phyloP scores from a whole-genome alignment of 2,888 invertebrate species.

The Dasypogon diadema region DNA sequence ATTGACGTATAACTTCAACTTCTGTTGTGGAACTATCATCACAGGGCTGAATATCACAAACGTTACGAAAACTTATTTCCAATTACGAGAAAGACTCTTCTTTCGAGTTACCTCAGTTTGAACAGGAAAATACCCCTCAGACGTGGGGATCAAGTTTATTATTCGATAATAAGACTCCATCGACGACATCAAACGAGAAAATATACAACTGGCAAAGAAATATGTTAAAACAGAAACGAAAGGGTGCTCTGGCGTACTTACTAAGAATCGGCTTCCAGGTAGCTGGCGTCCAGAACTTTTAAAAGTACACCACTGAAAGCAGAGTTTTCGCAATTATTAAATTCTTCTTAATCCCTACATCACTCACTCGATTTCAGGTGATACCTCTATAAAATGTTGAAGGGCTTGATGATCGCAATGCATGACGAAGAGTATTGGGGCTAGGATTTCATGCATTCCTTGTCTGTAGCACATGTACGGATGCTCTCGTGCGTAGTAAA shows the following conservation, averaged over 20 bases:
- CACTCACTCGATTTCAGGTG: slow-evolving; percentile 64
- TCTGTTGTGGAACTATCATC: slow-evolving; percentile 61
- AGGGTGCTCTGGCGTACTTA: too few relatives aligned
- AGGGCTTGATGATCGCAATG: slow-evolving; percentile 80
- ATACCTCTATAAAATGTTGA: slow-evolving; percentile 73
- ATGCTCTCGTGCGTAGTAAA: slow-evolving; percentile 76
- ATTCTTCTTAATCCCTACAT: slow-evolving; percentile 38
- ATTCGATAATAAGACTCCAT: slow-evolving; percentile 76
- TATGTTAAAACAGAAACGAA: neutral
- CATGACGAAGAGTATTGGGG: slow-evolving; percentile 82
- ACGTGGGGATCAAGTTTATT: slow-evolving; percentile 71
- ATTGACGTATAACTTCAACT: slow-evolving; percentile 74
- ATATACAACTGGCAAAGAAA: slow-evolving; percentile 70
- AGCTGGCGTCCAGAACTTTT: slow-evolving; percentile 76
- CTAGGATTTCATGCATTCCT: slow-evolving; percentile 90
- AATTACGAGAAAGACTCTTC: too few relatives aligned
- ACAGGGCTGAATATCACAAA: neutral
- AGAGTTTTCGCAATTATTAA: neutral
- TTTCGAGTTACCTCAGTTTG: slow-evolving; percentile 57
- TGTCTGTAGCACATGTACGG: slow-evolving; percentile 81
- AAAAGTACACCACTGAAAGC: slow-evolving; percentile 74
- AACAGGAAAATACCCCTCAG: slow-evolving; percentile 70
- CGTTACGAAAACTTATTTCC: neutral
- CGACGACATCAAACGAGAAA: slow-evolving; percentile 75
- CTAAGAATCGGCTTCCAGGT: slow-evolving; percentile 85